phyloP scores from a whole-genome alignment of 2,113 vertebrate species.

The Urocolius indicus region DNA sequence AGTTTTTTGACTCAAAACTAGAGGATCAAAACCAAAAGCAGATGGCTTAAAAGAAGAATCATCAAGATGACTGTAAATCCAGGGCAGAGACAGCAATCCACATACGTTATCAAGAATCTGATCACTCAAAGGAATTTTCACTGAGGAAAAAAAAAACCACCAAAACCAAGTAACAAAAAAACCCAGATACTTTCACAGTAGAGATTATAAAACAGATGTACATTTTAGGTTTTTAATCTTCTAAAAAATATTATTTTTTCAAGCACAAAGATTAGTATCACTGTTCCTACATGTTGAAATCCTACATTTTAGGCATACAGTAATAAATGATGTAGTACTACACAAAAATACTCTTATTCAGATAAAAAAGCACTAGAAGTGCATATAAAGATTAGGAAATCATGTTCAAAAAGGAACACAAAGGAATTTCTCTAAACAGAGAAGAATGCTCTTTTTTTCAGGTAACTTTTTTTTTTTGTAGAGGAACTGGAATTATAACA shows the following conservation, averaged over 20 bases:
- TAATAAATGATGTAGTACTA: neutral
- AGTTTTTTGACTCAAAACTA: constrained; percentile 81
- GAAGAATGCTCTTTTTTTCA: neutral
- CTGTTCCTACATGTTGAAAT: neutral
- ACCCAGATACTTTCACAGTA: neutral
- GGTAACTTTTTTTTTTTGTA: neutral
- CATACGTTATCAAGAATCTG: constrained; percentile 81
- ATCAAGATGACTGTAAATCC: constrained; percentile 84
- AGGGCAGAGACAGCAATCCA: constrained; percentile 89
- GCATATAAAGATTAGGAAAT: neutral
- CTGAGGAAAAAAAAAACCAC: constrained; percentile 52
- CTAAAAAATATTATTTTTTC: neutral
- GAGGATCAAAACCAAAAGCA: constrained; percentile 76
- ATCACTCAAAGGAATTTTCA: constrained; percentile 75
- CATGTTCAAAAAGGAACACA: neutral
- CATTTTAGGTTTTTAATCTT: neutral
- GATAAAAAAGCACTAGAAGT: neutral
- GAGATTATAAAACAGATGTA: neutral
- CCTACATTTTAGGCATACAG: neutral
- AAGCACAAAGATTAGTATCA: neutral
- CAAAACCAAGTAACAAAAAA: neutral
- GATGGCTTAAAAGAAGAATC: constrained; percentile 75
- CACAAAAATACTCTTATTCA: neutral
- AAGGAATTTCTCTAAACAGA: neutral
- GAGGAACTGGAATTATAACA: neutral